These are phyloP conservation scores for Neomonachus schauinslandi DNA, from an alignment of 2,113 vertebrate genomes.

Conservation along the genomic window DNA sequence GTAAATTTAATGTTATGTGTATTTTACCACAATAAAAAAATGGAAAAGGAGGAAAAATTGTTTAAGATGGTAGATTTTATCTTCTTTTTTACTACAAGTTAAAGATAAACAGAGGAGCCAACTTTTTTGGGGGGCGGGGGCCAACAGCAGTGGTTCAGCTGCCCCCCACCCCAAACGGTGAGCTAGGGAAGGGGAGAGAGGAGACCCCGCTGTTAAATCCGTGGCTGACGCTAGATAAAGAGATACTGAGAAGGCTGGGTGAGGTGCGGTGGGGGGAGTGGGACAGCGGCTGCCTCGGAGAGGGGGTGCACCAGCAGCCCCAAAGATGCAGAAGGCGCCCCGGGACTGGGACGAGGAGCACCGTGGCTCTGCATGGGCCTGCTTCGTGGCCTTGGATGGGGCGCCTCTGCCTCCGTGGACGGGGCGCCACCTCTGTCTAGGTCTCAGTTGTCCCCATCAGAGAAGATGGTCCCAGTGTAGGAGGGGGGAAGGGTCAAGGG, in stretches of 20 bases:
- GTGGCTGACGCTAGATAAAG: background rate
- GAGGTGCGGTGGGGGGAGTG: background rate
- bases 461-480: rapidly evolving
- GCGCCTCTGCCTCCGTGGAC: too few relatives aligned
- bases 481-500: background rate
- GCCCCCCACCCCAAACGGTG: background rate
- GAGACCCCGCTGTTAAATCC: background rate
- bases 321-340: background rate
- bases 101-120: background rate
- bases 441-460: background rate
- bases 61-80: background rate
- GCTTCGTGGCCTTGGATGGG: background rate
- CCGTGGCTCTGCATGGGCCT: background rate
- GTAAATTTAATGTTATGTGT: background rate
- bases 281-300: background rate
- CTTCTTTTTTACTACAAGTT: background rate
- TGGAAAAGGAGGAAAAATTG: background rate
- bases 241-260: background rate
- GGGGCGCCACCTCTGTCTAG: background rate
- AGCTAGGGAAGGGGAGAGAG: background rate
- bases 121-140: too few relatives aligned
- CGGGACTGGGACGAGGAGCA: background rate
- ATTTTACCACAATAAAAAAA: background rate
- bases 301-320: background rate
- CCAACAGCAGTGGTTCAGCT: background rate